Evolutionary conservation across 2,888 invertebrate genomes (phyloP), one percentile per base, ranked within the genome.

Genomic region (Rhaphigaster nebulosa): DNA sequence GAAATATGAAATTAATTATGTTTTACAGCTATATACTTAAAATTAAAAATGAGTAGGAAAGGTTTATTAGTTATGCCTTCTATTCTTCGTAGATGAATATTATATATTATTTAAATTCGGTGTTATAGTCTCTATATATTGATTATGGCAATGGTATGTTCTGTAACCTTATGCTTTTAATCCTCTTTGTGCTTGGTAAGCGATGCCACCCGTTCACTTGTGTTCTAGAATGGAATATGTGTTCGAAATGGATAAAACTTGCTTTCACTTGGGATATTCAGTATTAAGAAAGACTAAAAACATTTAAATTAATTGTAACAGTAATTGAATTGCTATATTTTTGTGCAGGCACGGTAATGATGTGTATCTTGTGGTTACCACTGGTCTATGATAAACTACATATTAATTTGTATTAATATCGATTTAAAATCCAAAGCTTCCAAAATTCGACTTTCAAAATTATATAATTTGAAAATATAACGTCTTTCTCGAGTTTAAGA

Each of bases 181-280:
- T 84, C 84, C 84, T 41, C 84, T 76, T 76, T 45, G 45, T 26
- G 84, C 84, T 84, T 84, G 50, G 84, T n/a, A 84, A 45, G n/a
- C 26, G 80, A 80, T 80, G 80, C 84, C 84, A n/a, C 26, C 84
- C 84, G 45, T 45, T 76, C 45, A 45, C 84, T 41, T 45, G 45
- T 84, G 84, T 84, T 45, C 45, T 45, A 84, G 45, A 84, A 84
- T 84, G 84, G 84, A 23, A 45, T 50, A 84, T 84, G 45, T 84
- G 84, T 84, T 84, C n/a, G 23, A 45, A 84, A 45, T 10, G 34
- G 70, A 76, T 76, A 38, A 0, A 38, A 76, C 18, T 76, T 20
- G 70, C 70, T 76, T 76, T 76, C 70, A 76, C 70, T 76, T 20
- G 5, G 20, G 70, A 23, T 38, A 38, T 20, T 34, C 20, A 20